These are phyloP conservation scores for Miichthys miiuy DNA, from an alignment of 2,797 vertebrate genomes.

Conservation along the genomic window DNA sequence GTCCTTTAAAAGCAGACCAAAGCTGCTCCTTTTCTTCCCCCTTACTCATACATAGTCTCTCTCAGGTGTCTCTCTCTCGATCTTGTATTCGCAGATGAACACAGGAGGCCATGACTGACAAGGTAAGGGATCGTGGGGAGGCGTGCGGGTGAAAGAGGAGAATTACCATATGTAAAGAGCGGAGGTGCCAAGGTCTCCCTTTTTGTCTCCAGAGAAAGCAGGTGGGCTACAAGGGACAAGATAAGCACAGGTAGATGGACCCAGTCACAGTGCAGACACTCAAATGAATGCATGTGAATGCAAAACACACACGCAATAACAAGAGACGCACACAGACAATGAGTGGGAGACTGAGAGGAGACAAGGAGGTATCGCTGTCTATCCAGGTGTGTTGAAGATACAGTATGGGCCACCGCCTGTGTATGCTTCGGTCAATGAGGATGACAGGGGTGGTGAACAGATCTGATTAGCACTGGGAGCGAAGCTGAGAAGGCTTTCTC, in stretches of 20 bases:
- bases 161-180: conserved; percentile 82
- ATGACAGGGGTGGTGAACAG: conserved; percentile 38
- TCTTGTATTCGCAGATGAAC: conserved; percentile 71
- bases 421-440: conserved; percentile 35
- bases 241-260: conserved; percentile 64
- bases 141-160: conserved; percentile 60
- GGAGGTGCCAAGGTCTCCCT: conserved; percentile 71
- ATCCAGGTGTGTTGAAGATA: conserved; percentile 63
- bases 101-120: conserved; percentile 73
- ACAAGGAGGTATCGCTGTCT: conserved; percentile 49
- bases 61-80: conserved; percentile 66
- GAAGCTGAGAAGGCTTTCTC: conserved; percentile 71
- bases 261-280: conserved; percentile 24
- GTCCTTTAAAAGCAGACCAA: conserved; percentile 55
- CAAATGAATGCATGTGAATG: conserved; percentile 49
- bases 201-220: conserved; percentile 74
- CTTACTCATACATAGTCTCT: conserved; percentile 52
- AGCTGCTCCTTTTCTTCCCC: conserved; percentile 47
- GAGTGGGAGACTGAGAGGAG: conserved; percentile 30
- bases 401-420: conserved; percentile 32
- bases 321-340: conserved; percentile 35
- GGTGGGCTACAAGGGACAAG: conserved; percentile 68
- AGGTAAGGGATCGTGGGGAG: conserved; percentile 65
- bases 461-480: conserved; percentile 76
- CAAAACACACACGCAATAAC: conserved; percentile 32